Conservation (phyloP, 2,797 vertebrate species). For the Eurystomus glaucurus region DNA sequence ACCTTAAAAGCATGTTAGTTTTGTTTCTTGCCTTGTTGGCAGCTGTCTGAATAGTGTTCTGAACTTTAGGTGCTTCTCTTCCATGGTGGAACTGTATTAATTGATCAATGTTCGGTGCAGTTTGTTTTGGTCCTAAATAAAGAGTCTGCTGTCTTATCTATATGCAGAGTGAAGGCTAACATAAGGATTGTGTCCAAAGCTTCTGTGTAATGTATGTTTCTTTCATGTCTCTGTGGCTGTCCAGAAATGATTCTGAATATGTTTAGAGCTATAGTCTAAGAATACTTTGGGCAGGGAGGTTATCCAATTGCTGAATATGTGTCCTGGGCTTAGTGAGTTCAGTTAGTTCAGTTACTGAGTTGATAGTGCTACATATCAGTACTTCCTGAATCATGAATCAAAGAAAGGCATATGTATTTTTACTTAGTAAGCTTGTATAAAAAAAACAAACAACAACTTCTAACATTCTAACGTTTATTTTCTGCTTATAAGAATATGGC, state of each 20-base stretch:
- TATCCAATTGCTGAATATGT: background rate
- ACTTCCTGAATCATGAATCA: background rate
- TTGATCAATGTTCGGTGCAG: background rate
- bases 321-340: background rate
- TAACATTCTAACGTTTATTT: background rate
- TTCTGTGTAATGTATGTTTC: background rate
- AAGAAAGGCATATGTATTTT: background rate
- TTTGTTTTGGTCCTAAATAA: background rate
- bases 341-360: background rate
- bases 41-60: background rate
- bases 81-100: background rate
- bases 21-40: background rate
- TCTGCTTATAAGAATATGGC: background rate
- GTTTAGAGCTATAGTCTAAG: background rate
- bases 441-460: background rate
- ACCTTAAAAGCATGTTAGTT: background rate
- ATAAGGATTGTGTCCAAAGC: accelerated
- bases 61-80: background rate
- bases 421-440: background rate
- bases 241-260: background rate
- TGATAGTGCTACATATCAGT: background rate
- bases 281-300: background rate
- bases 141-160: background rate
- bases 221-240: background rate
- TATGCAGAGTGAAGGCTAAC: background rate